Base-by-base conservation (phyloP, 2,888 invertebrate species). In the Sinotaia quadrata region DNA sequence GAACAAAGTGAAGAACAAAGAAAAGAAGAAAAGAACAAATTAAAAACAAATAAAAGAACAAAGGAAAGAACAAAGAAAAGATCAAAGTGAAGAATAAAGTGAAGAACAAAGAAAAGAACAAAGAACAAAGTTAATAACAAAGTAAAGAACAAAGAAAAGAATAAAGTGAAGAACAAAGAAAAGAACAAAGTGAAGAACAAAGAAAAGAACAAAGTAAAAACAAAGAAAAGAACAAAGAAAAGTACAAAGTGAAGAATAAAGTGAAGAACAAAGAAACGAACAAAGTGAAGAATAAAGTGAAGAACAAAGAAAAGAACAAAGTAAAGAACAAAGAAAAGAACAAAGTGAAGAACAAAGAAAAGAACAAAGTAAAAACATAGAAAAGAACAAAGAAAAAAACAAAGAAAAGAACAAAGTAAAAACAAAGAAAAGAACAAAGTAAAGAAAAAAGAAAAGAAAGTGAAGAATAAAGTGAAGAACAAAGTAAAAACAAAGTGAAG, bases 241-340 rank as follows among this genome's bases (percentile, higher is more conserved):
- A 41, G 41, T 18, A 41, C 41, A n/a, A n/a, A n/a, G n/a, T n/a
- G n/a, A n/a, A n/a, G n/a, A n/a, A n/a, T n/a, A n/a, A n/a, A n/a
- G 27, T 5, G 10, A 37, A 47, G 56, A 29, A 37, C 37, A 65
- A 29, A 41, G 54, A 65, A 12, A 41, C 33, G 27, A 36, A 63
- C 29, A 29, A 51, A 36, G 37, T 15, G 65, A 36, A 47, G 41
- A 41, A 37, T 52, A 54, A 21, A 65, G 27, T 21, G 54, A 54
- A 33, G 34, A 36, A 41, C 41, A 56, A 8, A 56, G 56, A 65
- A 27, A 65, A 21, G 41, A 15, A 44, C 31, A 52, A 34, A 36
- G 34, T 34, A 51, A 15, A 33, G 33, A 24, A 31, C 8, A 31
- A 10, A 31, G 8, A 31, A 15, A 27, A 24, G 12, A 8, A 33